Evolutionary conservation across 2,113 vertebrate genomes (phyloP).

Genomic region (Chloropsis cyanopogon): DNA sequence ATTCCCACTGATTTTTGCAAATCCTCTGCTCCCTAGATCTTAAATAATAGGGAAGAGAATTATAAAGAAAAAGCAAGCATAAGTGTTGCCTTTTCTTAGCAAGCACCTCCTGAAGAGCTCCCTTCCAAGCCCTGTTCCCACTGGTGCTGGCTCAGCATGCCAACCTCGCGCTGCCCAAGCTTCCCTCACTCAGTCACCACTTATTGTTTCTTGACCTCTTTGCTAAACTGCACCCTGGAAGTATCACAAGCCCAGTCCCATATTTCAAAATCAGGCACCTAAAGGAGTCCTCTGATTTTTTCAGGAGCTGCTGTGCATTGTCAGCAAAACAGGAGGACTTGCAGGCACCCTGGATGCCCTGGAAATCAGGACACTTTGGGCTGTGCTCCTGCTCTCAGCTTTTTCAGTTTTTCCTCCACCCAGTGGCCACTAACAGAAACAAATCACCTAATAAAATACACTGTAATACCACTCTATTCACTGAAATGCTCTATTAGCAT

Average conservation of each 20-base stretch:
- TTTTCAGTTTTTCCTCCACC: slow-evolving; percentile 56
- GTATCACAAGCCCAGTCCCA: background rate
- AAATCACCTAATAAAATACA: background rate
- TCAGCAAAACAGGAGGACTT: background rate
- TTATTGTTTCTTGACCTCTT: background rate
- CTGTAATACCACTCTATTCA: background rate
- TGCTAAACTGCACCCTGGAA: background rate
- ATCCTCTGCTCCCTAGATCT: background rate
- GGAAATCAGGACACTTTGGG: background rate
- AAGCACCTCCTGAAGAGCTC: background rate
- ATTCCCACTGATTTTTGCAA: background rate
- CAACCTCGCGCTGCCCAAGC: background rate
- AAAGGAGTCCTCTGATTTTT: background rate
- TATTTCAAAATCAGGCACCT: background rate
- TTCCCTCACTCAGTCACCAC: accelerated
- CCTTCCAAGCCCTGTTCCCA: background rate
- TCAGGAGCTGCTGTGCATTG: background rate
- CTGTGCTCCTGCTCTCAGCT: background rate
- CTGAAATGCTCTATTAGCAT: background rate
- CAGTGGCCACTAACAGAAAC: slow-evolving; percentile 49
- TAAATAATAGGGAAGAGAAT: background rate
- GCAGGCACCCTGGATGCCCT: background rate
- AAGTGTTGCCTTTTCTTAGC: background rate
- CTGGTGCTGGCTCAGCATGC: background rate
- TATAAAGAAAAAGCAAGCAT: background rate